These are phyloP conservation scores for Albula glossodonta DNA, from an alignment of 2,113 vertebrate species.

Conservation along the genomic window DNA sequence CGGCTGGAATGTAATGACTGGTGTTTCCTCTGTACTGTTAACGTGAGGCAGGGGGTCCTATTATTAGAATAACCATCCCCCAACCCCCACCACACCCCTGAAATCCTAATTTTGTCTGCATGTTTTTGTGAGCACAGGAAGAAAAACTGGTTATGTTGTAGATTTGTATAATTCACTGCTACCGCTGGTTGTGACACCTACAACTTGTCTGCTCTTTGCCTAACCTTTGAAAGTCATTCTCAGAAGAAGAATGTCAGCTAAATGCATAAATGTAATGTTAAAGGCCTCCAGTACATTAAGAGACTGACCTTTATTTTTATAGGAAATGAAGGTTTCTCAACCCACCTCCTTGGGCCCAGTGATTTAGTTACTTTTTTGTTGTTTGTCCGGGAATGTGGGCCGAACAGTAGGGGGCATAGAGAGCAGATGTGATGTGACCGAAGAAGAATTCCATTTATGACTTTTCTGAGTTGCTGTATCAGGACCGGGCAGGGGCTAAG, in stretches of 20 bases:
- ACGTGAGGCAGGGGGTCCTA: not conserved
- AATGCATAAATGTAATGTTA: no score
- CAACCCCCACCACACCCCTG: no score
- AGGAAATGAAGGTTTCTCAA: constrained; percentile 8
- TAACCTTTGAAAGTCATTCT: no score
- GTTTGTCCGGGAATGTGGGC: constrained; percentile 36
- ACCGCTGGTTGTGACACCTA: no score
- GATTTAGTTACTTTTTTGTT: constrained; percentile 11
- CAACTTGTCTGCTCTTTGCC: no score
- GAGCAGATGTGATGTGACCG: constrained; percentile 11
- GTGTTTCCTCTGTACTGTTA: not conserved
- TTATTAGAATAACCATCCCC: not conserved
- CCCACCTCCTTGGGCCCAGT: not conserved
- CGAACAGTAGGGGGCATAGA: constrained; percentile 28
- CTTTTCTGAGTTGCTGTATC: constrained; percentile 39
- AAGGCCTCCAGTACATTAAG: not conserved
- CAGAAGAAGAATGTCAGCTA: no score
- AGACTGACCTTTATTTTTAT: not conserved
- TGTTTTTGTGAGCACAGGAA: not conserved
- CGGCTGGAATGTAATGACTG: not conserved
- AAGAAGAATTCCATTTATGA: constrained; percentile 42
- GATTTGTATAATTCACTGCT: no score
- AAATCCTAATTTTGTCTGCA: not conserved
- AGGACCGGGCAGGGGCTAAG: constrained; percentile 29
- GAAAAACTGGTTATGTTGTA: no score